phyloP scores from a whole-genome alignment of 2,113 vertebrate genomes.

The Stictonetta naevosa region DNA sequence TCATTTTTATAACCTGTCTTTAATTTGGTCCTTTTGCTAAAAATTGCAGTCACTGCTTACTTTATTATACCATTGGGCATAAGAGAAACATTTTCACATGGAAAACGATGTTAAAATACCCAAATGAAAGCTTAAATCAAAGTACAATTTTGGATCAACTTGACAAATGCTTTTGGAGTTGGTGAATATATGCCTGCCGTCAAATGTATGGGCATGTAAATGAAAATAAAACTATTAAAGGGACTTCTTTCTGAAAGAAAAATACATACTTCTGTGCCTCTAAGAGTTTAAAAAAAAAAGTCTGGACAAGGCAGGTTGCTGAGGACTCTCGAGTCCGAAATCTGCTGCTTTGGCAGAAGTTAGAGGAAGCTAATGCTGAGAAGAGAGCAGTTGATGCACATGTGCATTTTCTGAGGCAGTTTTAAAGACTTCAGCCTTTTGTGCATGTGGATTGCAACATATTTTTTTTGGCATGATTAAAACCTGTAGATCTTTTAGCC shows the following conservation, averaged over 20 bases:
- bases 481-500: slow-evolving; percentile 68
- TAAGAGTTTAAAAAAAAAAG: not conserved
- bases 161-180: not conserved
- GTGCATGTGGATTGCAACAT: not conserved
- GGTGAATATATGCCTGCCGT: not conserved
- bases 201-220: not conserved
- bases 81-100: slow-evolving; percentile 46
- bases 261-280: not conserved
- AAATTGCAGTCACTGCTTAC: slow-evolving; percentile 83
- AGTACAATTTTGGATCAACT: not conserved
- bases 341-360: not conserved
- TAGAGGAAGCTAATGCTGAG: not conserved
- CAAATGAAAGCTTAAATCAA: not conserved
- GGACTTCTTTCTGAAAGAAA: not conserved
- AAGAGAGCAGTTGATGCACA: not conserved
- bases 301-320: not conserved
- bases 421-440: not conserved
- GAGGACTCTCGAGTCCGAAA: not conserved
- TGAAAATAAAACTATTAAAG: not conserved
- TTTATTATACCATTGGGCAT: slow-evolving; percentile 94
- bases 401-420: not conserved
- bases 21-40: slow-evolving; percentile 86
- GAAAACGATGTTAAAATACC: not conserved
- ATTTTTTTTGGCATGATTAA: not conserved
- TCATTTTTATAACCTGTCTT: slow-evolving; percentile 84